Percentiles rank a stretch among this genome's conserved stretches.
Conservation (phyloP, 2,888 invertebrate genomes). For the Lasioglossum calceatum region DNA sequence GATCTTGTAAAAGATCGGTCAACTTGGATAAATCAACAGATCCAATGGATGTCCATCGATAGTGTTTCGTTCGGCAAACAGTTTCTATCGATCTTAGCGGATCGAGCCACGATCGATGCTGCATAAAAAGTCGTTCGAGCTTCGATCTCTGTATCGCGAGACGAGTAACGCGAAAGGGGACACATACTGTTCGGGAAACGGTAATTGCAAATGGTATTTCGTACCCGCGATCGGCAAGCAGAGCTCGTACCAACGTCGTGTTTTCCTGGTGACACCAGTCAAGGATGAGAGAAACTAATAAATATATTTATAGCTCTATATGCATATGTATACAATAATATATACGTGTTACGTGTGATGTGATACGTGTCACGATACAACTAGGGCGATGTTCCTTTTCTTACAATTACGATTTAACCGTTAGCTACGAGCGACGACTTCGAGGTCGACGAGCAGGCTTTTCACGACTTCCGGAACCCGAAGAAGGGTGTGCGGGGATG, state of each 20-base stretch:
- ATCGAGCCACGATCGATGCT: slow-evolving; percentile 12
- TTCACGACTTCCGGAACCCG: background rate
- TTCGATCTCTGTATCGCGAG: background rate
- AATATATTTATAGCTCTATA: slow-evolving; percentile 38
- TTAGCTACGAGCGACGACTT: slow-evolving; percentile 17
- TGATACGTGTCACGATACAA: slow-evolving; percentile 42
- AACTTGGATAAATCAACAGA: background rate
- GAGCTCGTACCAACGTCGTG: slow-evolving; percentile 68
- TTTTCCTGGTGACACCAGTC: slow-evolving; percentile 27
- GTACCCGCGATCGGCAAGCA: slow-evolving; percentile 39
- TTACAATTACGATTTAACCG: slow-evolving; percentile 42
- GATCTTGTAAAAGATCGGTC: too few species aligned
- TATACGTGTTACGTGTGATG: slow-evolving; percentile 47
- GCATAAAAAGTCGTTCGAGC: background rate
- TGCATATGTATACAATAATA: slow-evolving; percentile 14
- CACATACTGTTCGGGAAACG: slow-evolving; percentile 2
- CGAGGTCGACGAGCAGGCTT: slow-evolving; percentile 33
- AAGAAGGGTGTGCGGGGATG: background rate
- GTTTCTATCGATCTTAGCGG: background rate
- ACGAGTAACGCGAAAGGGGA: background rate
- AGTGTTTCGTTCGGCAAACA: background rate
- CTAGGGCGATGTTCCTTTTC: slow-evolving; percentile 58
- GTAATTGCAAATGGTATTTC: background rate
- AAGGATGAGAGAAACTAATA: slow-evolving; percentile 39
- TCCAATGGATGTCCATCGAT: background rate